Evolutionary conservation across 1,140 invertebrate genomes (phyloP).

Genomic region (Penaeus indicus): DNA sequence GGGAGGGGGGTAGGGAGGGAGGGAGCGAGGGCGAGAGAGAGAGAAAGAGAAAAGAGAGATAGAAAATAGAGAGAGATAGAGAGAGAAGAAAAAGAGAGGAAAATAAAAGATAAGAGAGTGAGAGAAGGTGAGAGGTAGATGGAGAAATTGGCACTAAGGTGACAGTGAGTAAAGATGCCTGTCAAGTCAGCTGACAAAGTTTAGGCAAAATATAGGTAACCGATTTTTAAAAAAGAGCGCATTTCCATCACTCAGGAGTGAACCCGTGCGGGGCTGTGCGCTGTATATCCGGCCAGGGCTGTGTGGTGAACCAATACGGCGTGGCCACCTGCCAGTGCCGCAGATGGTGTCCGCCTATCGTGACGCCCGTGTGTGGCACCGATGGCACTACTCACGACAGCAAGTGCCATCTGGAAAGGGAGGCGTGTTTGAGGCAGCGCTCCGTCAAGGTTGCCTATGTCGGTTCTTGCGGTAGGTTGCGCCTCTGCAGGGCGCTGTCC

Average conservation of each 20-base stretch:
- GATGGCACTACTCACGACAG: conserved; percentile 80
- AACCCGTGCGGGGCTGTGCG: conserved; percentile 84
- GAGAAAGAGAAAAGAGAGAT: no score
- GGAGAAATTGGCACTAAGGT: no score
- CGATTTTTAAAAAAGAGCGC: no score
- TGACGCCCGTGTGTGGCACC: conserved; percentile 79
- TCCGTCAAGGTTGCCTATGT: conserved; percentile 80
- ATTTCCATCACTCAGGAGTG: conserved; percentile 74
- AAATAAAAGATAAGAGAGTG: no score
- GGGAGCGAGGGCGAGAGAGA: no score
- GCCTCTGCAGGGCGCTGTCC: neutral
- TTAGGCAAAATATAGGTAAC: no score
- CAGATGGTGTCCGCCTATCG: conserved; percentile 80
- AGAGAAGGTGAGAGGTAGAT: no score
- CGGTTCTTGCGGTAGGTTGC: conserved; percentile 80
- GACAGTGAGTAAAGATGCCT: no score
- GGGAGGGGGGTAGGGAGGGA: no score
- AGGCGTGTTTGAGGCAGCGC: conserved; percentile 80
- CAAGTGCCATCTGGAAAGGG: conserved; percentile 77
- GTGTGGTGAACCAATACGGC: conserved; percentile 85
- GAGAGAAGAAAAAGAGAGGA: no score
- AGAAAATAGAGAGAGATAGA: no score
- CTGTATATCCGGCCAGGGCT: conserved; percentile 82
- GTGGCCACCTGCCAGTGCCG: conserved; percentile 86
- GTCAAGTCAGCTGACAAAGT: no score